These are phyloP conservation scores for Bombus waltoni DNA, from an alignment of 1,140 invertebrate species.

Conservation along the genomic window DNA sequence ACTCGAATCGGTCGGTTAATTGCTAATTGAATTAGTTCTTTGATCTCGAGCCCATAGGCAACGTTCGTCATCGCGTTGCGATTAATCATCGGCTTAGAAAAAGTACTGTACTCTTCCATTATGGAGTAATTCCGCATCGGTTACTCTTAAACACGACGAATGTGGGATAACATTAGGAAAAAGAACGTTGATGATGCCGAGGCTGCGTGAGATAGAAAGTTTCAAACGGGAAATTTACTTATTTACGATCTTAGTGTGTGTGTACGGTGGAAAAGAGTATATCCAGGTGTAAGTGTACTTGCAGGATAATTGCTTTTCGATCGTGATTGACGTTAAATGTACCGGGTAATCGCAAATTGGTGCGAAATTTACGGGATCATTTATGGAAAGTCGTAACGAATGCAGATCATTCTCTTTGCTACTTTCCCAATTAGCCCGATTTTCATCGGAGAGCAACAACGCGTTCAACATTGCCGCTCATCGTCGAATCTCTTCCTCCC, in stretches of 20 bases:
- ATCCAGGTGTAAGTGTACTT: background rate
- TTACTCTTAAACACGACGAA: background rate
- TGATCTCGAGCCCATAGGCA: background rate
- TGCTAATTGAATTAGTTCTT: conserved; percentile 14
- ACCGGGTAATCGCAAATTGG: background rate
- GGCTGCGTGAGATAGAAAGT: conserved; percentile 6
- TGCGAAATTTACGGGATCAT: background rate
- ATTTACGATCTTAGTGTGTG: background rate
- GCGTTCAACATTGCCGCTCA: background rate
- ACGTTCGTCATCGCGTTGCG: background rate
- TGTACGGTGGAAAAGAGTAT: background rate
- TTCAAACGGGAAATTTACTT: background rate
- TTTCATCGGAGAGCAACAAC: background rate
- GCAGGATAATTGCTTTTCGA: background rate
- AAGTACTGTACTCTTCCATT: background rate
- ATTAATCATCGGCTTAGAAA: conserved; percentile 20
- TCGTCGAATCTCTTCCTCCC: background rate
- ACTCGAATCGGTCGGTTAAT: background rate
- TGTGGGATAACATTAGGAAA: background rate
- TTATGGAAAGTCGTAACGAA: background rate
- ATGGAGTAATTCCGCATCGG: background rate
- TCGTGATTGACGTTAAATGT: conserved; percentile 8
- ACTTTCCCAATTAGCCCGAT: no score
- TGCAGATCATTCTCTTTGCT: background rate
- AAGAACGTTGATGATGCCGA: background rate